phyloP scores from a whole-genome alignment of 2,113 vertebrate genomes.

The Neoarius graeffei region DNA sequence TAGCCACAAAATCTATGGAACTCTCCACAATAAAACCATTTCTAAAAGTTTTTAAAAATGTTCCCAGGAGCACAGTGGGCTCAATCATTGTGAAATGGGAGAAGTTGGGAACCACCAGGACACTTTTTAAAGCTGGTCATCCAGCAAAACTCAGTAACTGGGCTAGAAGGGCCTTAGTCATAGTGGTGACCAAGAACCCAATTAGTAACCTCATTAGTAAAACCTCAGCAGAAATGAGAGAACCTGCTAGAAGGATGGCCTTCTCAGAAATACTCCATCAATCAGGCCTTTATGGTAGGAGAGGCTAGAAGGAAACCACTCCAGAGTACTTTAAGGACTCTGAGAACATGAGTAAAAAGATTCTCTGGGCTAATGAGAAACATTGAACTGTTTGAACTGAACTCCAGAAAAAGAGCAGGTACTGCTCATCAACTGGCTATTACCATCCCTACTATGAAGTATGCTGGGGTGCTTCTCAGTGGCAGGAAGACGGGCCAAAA shows the following conservation, averaged over 20 bases:
- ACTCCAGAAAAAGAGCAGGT: background rate
- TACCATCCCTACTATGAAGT: background rate
- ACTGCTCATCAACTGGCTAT: background rate
- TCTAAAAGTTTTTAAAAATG: no score
- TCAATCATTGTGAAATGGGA: no score
- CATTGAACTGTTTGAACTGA: no score
- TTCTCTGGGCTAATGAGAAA: background rate
- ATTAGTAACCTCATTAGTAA: no score
- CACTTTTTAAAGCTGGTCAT: no score
- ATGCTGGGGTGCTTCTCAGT: background rate
- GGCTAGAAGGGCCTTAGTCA: no score
- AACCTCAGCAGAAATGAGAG: background rate
- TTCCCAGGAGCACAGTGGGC: no score
- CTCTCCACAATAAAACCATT: background rate
- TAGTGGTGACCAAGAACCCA: no score
- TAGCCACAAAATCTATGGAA: background rate
- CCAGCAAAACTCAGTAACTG: no score
- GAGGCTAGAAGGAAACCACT: background rate
- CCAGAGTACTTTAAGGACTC: no score
- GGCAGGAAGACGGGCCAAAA: background rate
- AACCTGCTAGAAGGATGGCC: background rate
- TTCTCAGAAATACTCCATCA: background rate
- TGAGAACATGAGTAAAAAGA: no score
- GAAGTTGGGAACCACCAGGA: no score
- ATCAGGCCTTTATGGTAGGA: background rate